Percentiles rank a stretch among this genome's conserved stretches.
phyloP scores from a whole-genome alignment of 2,113 vertebrate species.

The Reinhardtius hippoglossoides region DNA sequence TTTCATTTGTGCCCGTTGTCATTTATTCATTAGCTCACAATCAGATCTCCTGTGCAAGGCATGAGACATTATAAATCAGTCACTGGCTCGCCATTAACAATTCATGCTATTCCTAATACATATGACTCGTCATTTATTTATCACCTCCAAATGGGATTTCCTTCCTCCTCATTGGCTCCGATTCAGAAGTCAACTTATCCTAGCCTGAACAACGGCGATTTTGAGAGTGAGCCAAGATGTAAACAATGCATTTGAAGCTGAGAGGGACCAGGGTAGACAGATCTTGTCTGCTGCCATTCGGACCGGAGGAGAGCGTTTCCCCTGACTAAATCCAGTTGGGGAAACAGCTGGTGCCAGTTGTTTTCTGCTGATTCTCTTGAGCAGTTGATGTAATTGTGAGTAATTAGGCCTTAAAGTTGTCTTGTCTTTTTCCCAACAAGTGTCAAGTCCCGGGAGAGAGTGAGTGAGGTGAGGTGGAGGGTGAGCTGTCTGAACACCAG shows the following conservation, averaged over 20 bases:
- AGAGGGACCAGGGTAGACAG: neutral
- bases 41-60: constrained; percentile 81
- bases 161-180: constrained; percentile 67
- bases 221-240: constrained; percentile 38
- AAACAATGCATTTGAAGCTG: constrained; percentile 29
- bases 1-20: constrained; percentile 88
- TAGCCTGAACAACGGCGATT: constrained; percentile 53
- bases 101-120: constrained; percentile 94
- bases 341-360: constrained; percentile 56
- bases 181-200: constrained; percentile 45
- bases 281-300: neutral
- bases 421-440: constrained; percentile 65
- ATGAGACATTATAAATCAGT: constrained; percentile 91
- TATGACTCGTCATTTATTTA: constrained; percentile 83
- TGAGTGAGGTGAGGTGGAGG: neutral
- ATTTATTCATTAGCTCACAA: constrained; percentile 92
- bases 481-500: constrained; percentile 23
- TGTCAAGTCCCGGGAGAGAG: constrained; percentile 57
- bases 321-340: constrained; percentile 15
- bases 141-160: constrained; percentile 83
- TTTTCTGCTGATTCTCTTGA: constrained; percentile 66
- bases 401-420: constrained; percentile 75
- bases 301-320: neutral
- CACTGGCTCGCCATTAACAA: constrained; percentile 87
- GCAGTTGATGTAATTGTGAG: constrained; percentile 68